Evolutionary conservation across 2,797 vertebrate genomes (phyloP).

Genomic region (Mastacembelus armatus): DNA sequence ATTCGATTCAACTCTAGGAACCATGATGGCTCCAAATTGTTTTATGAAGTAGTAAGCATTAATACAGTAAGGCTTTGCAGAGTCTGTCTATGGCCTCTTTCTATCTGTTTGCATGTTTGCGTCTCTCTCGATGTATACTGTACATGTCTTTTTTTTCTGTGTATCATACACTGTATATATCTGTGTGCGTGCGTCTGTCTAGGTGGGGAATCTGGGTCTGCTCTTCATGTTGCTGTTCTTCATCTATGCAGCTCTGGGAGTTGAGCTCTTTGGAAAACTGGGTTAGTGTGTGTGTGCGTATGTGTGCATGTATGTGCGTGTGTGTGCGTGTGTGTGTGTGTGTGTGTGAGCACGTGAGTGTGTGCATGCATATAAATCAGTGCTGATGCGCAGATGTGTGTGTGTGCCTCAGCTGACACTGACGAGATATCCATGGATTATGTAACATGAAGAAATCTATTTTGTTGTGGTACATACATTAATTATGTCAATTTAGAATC

Average conservation of each 20-base stretch:
- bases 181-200: slow-evolving; percentile 76
- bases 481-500: slow-evolving; percentile 64
- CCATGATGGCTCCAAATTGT: slow-evolving; percentile 10
- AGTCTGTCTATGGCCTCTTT: slow-evolving; percentile 54
- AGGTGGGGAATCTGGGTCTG: slow-evolving; percentile 99
- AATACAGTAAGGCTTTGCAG: slow-evolving; percentile 37
- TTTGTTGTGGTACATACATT: slow-evolving; percentile 66
- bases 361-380: slow-evolving; percentile 42
- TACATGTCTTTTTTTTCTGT: slow-evolving; percentile 70
- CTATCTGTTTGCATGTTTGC: slow-evolving; percentile 64
- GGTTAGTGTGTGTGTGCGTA: slow-evolving; percentile 85
- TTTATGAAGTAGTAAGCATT: slow-evolving; percentile 33
- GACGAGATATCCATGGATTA: slow-evolving; percentile 63
- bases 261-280: slow-evolving; percentile 96
- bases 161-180: slow-evolving; percentile 73
- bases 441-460: slow-evolving; percentile 67
- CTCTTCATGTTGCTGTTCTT: slow-evolving; percentile 99
- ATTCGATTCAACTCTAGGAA: slow-evolving; percentile 32
- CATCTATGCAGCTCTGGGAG: slow-evolving; percentile 99
- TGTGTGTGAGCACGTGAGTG: slow-evolving; percentile 26
- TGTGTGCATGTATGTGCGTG: slow-evolving; percentile 31
- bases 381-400: slow-evolving; percentile 24
- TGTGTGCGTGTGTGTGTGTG: slow-evolving; percentile 15
- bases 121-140: slow-evolving; percentile 61
- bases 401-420: slow-evolving; percentile 52